Base-by-base conservation (phyloP, 2,888 invertebrate genomes). In the Spodoptera exigua region DNA sequence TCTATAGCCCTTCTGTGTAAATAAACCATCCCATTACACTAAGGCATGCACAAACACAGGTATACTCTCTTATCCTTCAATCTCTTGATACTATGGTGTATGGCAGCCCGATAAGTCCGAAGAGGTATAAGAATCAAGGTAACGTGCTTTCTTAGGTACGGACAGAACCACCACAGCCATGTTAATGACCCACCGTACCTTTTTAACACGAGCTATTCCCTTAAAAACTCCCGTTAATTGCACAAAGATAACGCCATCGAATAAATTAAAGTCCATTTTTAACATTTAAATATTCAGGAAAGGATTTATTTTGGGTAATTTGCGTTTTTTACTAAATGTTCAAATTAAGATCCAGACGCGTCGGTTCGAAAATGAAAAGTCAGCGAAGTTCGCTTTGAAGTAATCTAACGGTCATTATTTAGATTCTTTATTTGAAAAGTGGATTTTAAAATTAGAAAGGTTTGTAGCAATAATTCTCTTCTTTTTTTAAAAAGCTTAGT, bases 271-370 rank as follows among this genome's bases (percentile, higher is more conserved):
- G 57, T 63, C 53, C 65, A 58, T 71, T 67, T 74, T 72, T 75
- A 62, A 68, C 66, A 65, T 67, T 68, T 66, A 59, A 69, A 73
- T 76, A 74, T 65, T 72, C 69, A 55, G 66, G 37, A 21, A 21
- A 70, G 68, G 74, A 66, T 65, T 71, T 63, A 68, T 70, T 75
- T 74, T 70, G 46, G 73, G 72, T 75, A 71, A 79, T 80, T 80
- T 80, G 68, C 62, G 60, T 67, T 70, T 76, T 64, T 54, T 67
- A 69, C 72, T 47, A 65, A 27, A 70, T 45, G 63, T 68, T 73
- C 43, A 41, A 55, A 65, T 73, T 57, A 72, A 71, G 53, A 49
- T 43, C 17, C n/a, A 9, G 21, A 27, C 21, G n/a, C n/a, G 55
- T 48, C 47, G 10, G 57, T 55, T 56, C 53, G 59, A 58, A 70